Percentiles rank a stretch among this genome's conserved stretches.
Evolutionary conservation across 2,888 invertebrate genomes (phyloP).

Genomic region (Frankliniella fusca): DNA sequence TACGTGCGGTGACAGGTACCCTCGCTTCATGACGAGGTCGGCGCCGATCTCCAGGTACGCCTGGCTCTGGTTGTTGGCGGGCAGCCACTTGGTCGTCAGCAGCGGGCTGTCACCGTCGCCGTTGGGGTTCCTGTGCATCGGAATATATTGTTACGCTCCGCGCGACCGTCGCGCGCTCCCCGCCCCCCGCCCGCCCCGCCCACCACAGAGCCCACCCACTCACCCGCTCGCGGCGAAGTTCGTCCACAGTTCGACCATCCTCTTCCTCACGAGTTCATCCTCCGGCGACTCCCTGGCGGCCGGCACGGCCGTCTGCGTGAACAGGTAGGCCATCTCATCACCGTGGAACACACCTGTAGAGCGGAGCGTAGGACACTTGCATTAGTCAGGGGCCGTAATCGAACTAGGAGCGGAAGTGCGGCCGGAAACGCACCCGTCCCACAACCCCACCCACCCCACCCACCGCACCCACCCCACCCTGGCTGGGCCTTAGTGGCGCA

Average conservation of each 20-base stretch:
- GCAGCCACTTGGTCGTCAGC: not conserved
- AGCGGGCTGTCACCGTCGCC: not conserved
- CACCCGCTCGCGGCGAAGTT: constrained; percentile 60
- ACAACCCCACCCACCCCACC: constrained; percentile 24
- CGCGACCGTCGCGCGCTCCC: too few relatives aligned
- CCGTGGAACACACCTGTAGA: constrained; percentile 37
- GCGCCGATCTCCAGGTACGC: not conserved
- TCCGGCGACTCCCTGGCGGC: constrained; percentile 31
- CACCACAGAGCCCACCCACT: constrained; percentile 38
- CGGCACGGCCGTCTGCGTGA: constrained; percentile 33
- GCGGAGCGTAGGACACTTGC: constrained; percentile 28
- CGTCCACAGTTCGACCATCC: constrained; percentile 57
- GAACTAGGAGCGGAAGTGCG: constrained; percentile 36
- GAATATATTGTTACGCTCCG: too few relatives aligned
- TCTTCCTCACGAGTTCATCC: constrained; percentile 48
- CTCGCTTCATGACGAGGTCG: not conserved
- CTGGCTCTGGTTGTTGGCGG: not conserved
- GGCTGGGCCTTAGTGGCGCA: not conserved
- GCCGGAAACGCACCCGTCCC: constrained; percentile 28
- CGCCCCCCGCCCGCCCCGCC: not conserved
- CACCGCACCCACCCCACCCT: constrained; percentile 28
- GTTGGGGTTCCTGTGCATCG: not conserved
- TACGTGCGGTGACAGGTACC: not conserved
- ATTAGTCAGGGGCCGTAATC: constrained; percentile 33
- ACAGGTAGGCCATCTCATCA: constrained; percentile 38